Percentiles rank a stretch among this genome's conserved stretches.
Evolutionary conservation across 2,113 vertebrate genomes (phyloP).

Genomic region (Terrapene triunguis): DNA sequence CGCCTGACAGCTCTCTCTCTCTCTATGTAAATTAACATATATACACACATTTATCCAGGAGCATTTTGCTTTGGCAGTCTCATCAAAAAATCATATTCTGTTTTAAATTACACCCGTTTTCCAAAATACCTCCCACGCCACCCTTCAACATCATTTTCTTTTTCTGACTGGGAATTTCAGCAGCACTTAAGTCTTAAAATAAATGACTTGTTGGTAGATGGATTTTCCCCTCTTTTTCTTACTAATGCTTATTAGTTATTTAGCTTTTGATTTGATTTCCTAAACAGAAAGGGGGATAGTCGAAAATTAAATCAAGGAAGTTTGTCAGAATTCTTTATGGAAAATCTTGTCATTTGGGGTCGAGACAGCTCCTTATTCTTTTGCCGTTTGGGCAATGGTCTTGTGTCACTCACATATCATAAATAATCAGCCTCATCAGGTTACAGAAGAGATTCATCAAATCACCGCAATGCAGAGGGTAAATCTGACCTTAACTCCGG

Average conservation of each 20-base stretch:
- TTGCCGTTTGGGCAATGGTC: constrained; percentile 58
- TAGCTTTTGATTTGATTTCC: constrained; percentile 67
- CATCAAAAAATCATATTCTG: constrained; percentile 77
- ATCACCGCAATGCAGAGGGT: constrained; percentile 33
- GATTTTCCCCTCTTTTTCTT: constrained; percentile 65
- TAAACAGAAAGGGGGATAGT: neutral
- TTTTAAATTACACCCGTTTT: constrained; percentile 74
- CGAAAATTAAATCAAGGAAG: neutral
- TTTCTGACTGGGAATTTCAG: constrained; percentile 73
- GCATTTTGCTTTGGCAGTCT: constrained; percentile 75
- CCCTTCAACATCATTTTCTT: constrained; percentile 72
- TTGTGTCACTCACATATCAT: constrained; percentile 73
- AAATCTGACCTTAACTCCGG: constrained; percentile 78
- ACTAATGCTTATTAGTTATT: constrained; percentile 72
- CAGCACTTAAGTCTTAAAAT: constrained; percentile 74
- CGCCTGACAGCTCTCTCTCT: constrained; percentile 73
- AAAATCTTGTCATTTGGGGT: constrained; percentile 59
- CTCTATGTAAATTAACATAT: constrained; percentile 78
- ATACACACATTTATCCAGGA: constrained; percentile 61
- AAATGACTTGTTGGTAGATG: constrained; percentile 73
- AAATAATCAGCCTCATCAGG: constrained; percentile 75
- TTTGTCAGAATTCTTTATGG: constrained; percentile 47
- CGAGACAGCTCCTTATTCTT: constrained; percentile 54
- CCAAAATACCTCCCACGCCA: constrained; percentile 68
- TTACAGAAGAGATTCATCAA: constrained; percentile 57